Percentiles rank a stretch among this genome's conserved stretches.
Evolutionary conservation across 2,113 vertebrate species (phyloP).

Genomic region (Oncorhynchus tshawytscha): DNA sequence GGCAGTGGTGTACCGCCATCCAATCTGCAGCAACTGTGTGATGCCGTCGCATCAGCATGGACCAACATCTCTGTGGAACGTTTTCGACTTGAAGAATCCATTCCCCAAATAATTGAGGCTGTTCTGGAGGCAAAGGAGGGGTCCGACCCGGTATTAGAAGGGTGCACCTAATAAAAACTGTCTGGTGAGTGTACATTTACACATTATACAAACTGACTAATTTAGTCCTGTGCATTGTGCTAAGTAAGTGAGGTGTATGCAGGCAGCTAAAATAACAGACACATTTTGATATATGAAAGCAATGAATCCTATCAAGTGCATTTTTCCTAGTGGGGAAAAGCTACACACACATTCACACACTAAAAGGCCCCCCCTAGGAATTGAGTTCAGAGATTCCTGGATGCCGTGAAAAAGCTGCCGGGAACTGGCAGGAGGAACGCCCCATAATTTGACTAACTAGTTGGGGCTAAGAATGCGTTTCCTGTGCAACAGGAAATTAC

Average conservation of each 20-base stretch:
- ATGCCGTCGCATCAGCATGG: too few relatives aligned
- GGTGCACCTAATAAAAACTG: too few relatives aligned
- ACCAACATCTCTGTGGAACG: too few relatives aligned
- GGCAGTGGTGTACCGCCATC: too few relatives aligned
- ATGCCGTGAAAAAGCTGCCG: conserved; percentile 22
- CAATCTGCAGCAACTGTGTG: too few relatives aligned
- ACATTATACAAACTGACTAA: not conserved
- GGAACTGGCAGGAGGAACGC: conserved; percentile 38
- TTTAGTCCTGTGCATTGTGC: not conserved
- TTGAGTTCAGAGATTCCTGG: conserved; percentile 28
- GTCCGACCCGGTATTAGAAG: too few relatives aligned
- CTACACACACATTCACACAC: not conserved
- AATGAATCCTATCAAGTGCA: conserved; percentile 10
- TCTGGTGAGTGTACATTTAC: too few relatives aligned
- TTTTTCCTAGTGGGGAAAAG: not conserved
- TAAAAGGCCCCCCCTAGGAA: conserved; percentile 7
- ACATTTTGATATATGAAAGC: conserved; percentile 36
- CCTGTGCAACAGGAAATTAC: conserved; percentile 63
- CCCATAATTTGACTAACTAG: conserved; percentile 20
- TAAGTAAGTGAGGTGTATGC: too few relatives aligned
- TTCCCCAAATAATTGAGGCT: too few relatives aligned
- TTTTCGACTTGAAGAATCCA: too few relatives aligned
- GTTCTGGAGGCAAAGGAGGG: too few relatives aligned
- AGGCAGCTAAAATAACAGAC: not conserved
- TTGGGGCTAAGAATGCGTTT: conserved; percentile 47